Conservation (phyloP, 2,797 vertebrate genomes). For the Euthynnus affinis region DNA sequence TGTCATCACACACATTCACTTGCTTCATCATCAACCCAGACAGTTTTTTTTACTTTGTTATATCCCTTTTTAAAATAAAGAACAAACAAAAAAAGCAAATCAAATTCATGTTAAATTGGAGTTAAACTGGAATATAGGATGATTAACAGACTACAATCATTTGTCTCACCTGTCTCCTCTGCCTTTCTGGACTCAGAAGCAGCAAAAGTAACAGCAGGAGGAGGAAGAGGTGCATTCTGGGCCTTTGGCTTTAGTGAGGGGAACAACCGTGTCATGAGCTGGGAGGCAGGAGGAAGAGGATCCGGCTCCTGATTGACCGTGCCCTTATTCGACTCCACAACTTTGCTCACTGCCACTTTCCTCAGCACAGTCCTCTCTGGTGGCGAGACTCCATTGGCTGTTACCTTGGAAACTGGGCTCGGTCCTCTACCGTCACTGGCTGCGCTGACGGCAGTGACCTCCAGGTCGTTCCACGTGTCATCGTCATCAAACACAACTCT, state of each 20-base stretch:
- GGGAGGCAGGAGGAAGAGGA: slow-evolving; percentile 84
- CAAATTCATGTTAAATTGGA: neutral
- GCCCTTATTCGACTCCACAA: slow-evolving; percentile 62
- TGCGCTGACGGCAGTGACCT: slow-evolving; percentile 73
- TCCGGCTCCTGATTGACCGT: slow-evolving; percentile 52
- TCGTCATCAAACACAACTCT: slow-evolving; percentile 93
- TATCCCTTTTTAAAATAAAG: too few relatives aligned
- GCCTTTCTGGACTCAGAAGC: slow-evolving; percentile 38
- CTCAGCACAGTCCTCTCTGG: slow-evolving; percentile 85
- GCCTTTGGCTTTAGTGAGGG: slow-evolving; percentile 90
- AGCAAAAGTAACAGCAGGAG: slow-evolving; percentile 34
- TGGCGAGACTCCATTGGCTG: slow-evolving; percentile 25
- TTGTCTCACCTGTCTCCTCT: slow-evolving; percentile 73
- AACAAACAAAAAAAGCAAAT: too few relatives aligned
- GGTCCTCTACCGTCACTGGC: neutral
- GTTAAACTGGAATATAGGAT: neutral
- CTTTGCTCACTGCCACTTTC: slow-evolving; percentile 87
- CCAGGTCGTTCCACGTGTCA: slow-evolving; percentile 93
- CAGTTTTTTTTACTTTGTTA: too few relatives aligned
- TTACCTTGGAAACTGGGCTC: slow-evolving; percentile 25
- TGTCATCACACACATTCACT: too few relatives aligned
- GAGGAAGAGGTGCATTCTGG: slow-evolving; percentile 75
- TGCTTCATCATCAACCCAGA: too few relatives aligned
- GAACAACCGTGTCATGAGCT: slow-evolving; percentile 92
- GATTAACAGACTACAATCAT: neutral